These are phyloP conservation scores for Sebastes umbrosus DNA, from an alignment of 2,797 vertebrate genomes.

Conservation along the genomic window DNA sequence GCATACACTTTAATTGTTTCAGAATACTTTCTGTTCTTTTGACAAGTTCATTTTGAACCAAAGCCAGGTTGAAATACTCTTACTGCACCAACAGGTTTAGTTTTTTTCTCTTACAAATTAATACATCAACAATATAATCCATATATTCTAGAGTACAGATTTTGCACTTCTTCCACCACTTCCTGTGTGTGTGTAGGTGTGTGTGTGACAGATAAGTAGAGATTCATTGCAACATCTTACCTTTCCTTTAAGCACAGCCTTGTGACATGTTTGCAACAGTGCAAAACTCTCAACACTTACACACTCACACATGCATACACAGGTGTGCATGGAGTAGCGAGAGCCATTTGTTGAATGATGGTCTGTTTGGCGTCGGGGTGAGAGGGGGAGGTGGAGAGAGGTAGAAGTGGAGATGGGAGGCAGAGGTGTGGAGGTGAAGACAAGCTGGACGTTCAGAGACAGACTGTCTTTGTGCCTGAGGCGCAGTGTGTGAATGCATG, in stretches of 20 bases:
- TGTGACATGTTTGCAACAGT: constrained; percentile 48
- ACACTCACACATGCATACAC: constrained; percentile 34
- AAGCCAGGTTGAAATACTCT: background rate
- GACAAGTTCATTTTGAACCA: background rate
- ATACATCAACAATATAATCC: background rate
- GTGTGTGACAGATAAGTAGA: background rate
- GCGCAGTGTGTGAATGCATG: constrained; percentile 50
- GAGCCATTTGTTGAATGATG: constrained; percentile 68
- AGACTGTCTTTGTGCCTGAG: constrained; percentile 71
- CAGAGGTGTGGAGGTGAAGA: constrained; percentile 79
- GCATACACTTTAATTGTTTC: background rate
- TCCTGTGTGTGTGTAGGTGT: background rate
- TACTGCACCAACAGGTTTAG: background rate
- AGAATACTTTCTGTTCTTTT: background rate
- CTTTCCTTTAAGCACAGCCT: constrained; percentile 15
- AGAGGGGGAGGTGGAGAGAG: constrained; percentile 52
- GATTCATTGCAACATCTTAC: constrained; percentile 5
- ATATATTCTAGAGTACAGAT: background rate
- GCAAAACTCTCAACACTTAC: constrained; percentile 24
- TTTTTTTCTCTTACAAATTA: background rate
- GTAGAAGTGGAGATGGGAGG: constrained; percentile 69
- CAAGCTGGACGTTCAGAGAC: constrained; percentile 70
- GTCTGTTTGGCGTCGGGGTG: constrained; percentile 55
- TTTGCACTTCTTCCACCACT: background rate
- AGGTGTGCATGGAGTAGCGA: constrained; percentile 41